A percentile compares a stretch with the other conserved stretches of the same genome.
phyloP scores from a whole-genome alignment of 2,113 vertebrate genomes.

The Puntigrus tetrazona region DNA sequence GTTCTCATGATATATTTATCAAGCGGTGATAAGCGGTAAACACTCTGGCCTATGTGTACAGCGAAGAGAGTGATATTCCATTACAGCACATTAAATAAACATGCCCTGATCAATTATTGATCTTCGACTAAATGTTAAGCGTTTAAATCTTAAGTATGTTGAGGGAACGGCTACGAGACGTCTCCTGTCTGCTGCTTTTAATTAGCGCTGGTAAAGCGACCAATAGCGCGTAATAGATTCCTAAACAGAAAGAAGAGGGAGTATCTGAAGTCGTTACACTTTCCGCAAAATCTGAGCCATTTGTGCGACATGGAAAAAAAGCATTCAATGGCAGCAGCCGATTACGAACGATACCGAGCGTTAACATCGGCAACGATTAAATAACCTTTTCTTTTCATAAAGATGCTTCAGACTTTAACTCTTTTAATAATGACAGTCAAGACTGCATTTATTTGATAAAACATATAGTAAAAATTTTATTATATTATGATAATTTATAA shows the following conservation, averaged over 20 bases:
- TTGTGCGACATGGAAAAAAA: neutral
- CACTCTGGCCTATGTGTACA: constrained; percentile 52
- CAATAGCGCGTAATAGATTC: neutral
- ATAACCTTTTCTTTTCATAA: neutral
- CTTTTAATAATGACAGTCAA: neutral
- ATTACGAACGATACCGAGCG: no score
- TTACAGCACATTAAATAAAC: constrained; percentile 59
- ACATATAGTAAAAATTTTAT: neutral
- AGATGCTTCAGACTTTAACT: neutral
- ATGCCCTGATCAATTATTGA: constrained; percentile 54
- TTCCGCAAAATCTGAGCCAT: neutral
- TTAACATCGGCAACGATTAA: no score
- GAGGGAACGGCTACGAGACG: neutral
- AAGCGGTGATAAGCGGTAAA: constrained; percentile 55
- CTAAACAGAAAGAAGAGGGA: neutral
- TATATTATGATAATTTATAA: neutral
- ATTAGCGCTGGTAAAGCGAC: neutral
- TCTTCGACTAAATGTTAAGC: constrained; percentile 42
- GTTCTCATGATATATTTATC: constrained; percentile 56
- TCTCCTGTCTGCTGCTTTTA: neutral
- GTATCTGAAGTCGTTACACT: neutral
- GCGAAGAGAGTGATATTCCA: constrained; percentile 45
- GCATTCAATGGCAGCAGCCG: no score
- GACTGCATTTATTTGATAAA: neutral
- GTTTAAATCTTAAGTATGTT: constrained; percentile 19